Percentiles rank a stretch among this genome's conserved stretches.
Conservation (phyloP, 2,888 invertebrate species). For the Zaprionus obscuricornis region DNA sequence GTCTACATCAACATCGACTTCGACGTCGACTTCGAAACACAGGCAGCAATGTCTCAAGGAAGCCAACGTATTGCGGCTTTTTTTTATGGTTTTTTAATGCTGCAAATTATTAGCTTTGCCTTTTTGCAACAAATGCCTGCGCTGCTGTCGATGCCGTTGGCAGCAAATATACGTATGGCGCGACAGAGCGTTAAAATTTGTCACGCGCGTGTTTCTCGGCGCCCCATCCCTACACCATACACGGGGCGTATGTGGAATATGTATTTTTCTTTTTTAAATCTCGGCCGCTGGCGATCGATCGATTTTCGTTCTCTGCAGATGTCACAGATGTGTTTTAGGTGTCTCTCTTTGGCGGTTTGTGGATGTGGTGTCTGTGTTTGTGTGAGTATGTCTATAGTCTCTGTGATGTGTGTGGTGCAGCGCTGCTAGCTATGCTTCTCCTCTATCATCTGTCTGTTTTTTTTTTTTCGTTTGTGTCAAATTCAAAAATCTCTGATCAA, state of each 20-base stretch:
- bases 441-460: too few species aligned
- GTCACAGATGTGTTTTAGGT: neutral
- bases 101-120: conserved; percentile 57
- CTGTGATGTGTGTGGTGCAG: too few species aligned
- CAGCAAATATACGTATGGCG: conserved; percentile 52
- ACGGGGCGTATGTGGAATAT: conserved; percentile 61
- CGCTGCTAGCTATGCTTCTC: too few species aligned
- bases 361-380: neutral
- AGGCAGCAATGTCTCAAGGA: too few species aligned
- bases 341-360: too few species aligned
- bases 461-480: too few species aligned
- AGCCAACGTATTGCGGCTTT: conserved; percentile 19
- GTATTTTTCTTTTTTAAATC: conserved; percentile 15
- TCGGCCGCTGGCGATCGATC: conserved; percentile 61
- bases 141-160: conserved; percentile 32
- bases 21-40: too few species aligned
- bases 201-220: too few species aligned
- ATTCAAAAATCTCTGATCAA: too few species aligned
- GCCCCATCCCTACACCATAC: conserved; percentile 14
- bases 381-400: too few species aligned
- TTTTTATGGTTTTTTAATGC: conserved; percentile 63
- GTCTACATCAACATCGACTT: too few species aligned
- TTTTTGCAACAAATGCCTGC: neutral
- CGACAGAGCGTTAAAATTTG: conserved; percentile 76
- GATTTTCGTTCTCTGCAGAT: conserved; percentile 36